A percentile compares a stretch with the other conserved stretches of the same genome.
Conservation (phyloP, 2,113 vertebrate genomes). For the Seriola dumerili region DNA sequence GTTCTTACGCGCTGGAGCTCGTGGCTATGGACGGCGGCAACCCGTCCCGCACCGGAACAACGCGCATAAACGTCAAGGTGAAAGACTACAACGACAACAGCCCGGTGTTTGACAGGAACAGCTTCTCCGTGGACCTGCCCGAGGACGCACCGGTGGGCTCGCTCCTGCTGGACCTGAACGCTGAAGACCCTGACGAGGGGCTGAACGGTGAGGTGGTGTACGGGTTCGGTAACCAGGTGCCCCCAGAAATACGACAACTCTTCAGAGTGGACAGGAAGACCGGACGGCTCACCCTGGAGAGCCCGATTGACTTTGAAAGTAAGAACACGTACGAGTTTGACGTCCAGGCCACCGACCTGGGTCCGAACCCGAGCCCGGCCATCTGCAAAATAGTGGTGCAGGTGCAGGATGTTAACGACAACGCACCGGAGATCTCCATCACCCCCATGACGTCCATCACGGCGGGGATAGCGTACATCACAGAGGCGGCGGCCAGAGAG, state of each 20-base stretch:
- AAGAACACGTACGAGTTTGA: slow-evolving; percentile 95
- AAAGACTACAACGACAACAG: slow-evolving; percentile 98
- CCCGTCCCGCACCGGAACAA: slow-evolving; percentile 89
- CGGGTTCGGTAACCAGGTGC: slow-evolving; percentile 90
- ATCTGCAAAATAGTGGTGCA: slow-evolving; percentile 94
- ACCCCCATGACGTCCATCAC: slow-evolving; percentile 91
- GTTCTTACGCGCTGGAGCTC: slow-evolving; percentile 90
- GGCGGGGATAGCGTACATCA: slow-evolving; percentile 85
- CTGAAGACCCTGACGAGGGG: slow-evolving; percentile 93
- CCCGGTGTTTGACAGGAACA: slow-evolving; percentile 89
- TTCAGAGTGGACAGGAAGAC: slow-evolving; percentile 92
- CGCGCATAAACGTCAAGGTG: slow-evolving; percentile 91
- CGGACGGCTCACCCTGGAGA: slow-evolving; percentile 90
- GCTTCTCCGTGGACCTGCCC: slow-evolving; percentile 90
- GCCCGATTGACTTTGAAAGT: slow-evolving; percentile 91
- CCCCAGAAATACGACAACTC: slow-evolving; percentile 89
- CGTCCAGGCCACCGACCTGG: slow-evolving; percentile 92
- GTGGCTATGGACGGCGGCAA: slow-evolving; percentile 94
- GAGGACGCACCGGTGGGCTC: slow-evolving; percentile 92
- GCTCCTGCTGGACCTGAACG: slow-evolving; percentile 91
- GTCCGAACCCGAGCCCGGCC: slow-evolving; percentile 89
- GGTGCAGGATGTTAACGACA: slow-evolving; percentile 96
- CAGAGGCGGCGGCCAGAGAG: slow-evolving; percentile 90
- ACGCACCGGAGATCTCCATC: slow-evolving; percentile 93
- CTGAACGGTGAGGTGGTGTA: slow-evolving; percentile 95